Evolutionary conservation across 2,113 vertebrate species (phyloP), one percentile per base, ranked within the genome.

Genomic region (Tenebrosternarchus preto): DNA sequence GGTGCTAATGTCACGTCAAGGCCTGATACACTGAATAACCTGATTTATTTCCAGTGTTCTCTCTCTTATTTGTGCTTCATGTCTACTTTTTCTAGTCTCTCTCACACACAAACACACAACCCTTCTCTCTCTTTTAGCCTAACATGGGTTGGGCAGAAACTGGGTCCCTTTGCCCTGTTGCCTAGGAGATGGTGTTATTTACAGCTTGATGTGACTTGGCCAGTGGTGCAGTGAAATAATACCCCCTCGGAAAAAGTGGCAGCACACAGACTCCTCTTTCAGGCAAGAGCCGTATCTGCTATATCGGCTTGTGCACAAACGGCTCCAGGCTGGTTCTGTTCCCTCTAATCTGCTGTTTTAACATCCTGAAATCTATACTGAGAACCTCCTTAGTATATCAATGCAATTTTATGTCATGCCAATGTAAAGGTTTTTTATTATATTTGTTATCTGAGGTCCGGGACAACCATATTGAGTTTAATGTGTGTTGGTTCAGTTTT

Each of bases 111-210:
- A 24, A 53, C 56, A 33, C 60, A 55, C 55, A 16, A 27, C 24
- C 24, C 17, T 46, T 9, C 53, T 67, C 7, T n/a, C 33, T 16
- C 22, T n/a, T 15, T 53, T 4, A 55, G 1, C 39, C 2, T 57
- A 11, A 25, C 33, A 24, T 19, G 78, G 16, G 68, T 59, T 66
- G 46, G 15, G 20, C 33, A 50, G 33, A 81, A 81, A 64, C 81
- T 46, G 71, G 29, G 73, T 71, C 53, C 80, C 84, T 90, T 83
- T 80, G n/a, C 77, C 61, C 29, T n/a, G 88, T 92, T 84, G 69
- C 89, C 85, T 64, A 1, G 90, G 90, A 64, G 85, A 91, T 85
- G 4, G 80, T 83, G 15, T 86, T 91, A 84, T 89, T 92, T 91
- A 86, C 87, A 85, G 71, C 74, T 24, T 81, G 88, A 85, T 85